Percentiles rank a stretch among this genome's conserved stretches.
Evolutionary conservation across 2,113 vertebrate genomes (phyloP).

Genomic region (Struthidea cinerea): DNA sequence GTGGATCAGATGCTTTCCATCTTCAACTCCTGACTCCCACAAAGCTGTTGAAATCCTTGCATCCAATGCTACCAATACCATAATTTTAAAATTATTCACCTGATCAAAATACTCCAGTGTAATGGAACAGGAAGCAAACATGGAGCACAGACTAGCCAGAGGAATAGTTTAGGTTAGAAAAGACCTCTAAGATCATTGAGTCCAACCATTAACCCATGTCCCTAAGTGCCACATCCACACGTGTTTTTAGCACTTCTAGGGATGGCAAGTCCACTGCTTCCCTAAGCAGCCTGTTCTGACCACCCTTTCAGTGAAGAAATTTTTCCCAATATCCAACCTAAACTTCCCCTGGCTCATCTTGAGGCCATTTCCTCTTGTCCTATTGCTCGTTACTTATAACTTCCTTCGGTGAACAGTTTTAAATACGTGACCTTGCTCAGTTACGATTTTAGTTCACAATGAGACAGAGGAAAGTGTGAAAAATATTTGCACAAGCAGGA

Average conservation of each 20-base stretch:
- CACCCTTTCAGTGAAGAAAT: not conserved
- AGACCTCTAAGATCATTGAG: not conserved
- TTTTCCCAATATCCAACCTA: not conserved
- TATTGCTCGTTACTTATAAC: not conserved
- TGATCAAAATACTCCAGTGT: not conserved
- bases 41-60: not conserved
- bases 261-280: not conserved
- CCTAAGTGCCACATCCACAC: not conserved
- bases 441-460: not conserved
- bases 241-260: not conserved
- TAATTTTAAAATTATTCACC: not conserved
- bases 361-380: not conserved
- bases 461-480: not conserved
- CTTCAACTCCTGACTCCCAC: not conserved
- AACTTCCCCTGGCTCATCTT: not conserved
- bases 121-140: not conserved
- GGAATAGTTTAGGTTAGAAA: not conserved
- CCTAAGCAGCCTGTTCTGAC: not conserved
- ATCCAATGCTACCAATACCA: not conserved
- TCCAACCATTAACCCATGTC: not conserved
- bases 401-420: not conserved
- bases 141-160: not conserved
- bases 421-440: fast-evolving
- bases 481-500: not conserved
- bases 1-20: not conserved